phyloP scores from a whole-genome alignment of 35 echinoderm and acorn worm genomes.

The Heliocidaris tuberculata region DNA sequence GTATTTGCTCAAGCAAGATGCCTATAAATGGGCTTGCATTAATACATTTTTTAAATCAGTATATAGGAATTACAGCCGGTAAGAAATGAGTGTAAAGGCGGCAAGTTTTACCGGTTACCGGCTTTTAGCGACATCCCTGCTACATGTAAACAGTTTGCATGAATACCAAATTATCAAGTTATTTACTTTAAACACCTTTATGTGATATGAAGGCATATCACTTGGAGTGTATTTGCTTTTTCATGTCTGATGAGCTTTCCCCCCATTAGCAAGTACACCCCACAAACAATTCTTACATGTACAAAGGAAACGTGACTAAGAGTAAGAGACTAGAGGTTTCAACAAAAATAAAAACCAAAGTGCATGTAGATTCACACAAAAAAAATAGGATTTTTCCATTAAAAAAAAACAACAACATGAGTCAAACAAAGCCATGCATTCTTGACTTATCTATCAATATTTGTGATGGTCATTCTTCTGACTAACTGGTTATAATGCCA shows the following conservation, averaged over 20 bases:
- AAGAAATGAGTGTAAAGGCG: too few relatives aligned
- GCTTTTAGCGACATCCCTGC: too few relatives aligned
- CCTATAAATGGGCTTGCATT: too few relatives aligned
- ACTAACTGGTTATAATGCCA: neutral
- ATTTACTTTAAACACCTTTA: neutral
- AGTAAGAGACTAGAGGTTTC: neutral
- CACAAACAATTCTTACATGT: neutral
- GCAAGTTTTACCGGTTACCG: too few relatives aligned
- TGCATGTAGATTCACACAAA: too few relatives aligned
- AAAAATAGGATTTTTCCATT: too few relatives aligned
- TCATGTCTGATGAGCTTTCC: too few relatives aligned
- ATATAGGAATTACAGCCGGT: too few relatives aligned
- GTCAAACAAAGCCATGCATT: neutral
- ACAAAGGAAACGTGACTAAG: neutral
- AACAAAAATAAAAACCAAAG: neutral
- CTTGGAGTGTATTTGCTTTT: neutral
- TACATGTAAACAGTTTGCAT: too few relatives aligned
- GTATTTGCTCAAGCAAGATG: too few relatives aligned
- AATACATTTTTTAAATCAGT: too few relatives aligned
- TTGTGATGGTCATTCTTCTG: slow-evolving; percentile 8
- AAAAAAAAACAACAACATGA: too few relatives aligned
- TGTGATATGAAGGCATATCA: neutral
- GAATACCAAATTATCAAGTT: neutral
- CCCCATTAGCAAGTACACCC: neutral
- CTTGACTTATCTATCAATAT: slow-evolving; percentile 13